These are phyloP conservation scores for Mastacembelus armatus DNA, from an alignment of 2,797 vertebrate species.

Conservation along the genomic window DNA sequence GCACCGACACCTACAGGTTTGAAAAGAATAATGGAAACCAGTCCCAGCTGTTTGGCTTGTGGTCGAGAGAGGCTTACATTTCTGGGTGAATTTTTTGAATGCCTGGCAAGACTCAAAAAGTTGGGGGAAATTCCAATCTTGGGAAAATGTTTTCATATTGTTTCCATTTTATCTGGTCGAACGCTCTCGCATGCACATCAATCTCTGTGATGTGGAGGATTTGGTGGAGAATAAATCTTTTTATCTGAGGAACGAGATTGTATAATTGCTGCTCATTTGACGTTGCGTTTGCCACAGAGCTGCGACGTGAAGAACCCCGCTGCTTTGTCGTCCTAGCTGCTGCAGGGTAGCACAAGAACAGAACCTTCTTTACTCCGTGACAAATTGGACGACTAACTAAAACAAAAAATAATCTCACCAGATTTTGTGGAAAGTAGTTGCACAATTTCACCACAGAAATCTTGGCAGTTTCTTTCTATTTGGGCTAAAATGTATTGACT, in stretches of 20 bases:
- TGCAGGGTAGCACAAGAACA: no score
- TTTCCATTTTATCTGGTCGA: slow-evolving; percentile 52
- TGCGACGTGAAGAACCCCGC: slow-evolving; percentile 8
- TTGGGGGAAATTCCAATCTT: slow-evolving; percentile 46
- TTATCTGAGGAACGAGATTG: slow-evolving; percentile 25
- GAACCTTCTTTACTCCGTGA: neutral
- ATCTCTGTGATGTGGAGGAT: slow-evolving; percentile 38
- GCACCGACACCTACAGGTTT: slow-evolving; percentile 41
- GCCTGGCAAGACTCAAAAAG: slow-evolving; percentile 30
- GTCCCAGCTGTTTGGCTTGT: slow-evolving; percentile 31
- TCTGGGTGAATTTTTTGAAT: slow-evolving; percentile 54
- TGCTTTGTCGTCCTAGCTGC: no score
- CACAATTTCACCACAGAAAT: slow-evolving; percentile 1
- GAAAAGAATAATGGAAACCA: slow-evolving; percentile 44
- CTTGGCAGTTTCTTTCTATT: neutral
- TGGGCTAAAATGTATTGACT: neutral
- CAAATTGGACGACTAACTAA: neutral
- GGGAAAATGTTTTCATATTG: slow-evolving; percentile 54
- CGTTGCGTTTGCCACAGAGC: slow-evolving; percentile 12
- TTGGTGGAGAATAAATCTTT: slow-evolving; percentile 46
- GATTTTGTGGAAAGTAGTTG: neutral
- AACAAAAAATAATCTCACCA: neutral
- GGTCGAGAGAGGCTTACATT: slow-evolving; percentile 50
- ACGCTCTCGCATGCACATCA: slow-evolving; percentile 43
- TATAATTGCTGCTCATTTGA: slow-evolving; percentile 40